Evolutionary conservation across 2,888 invertebrate genomes (phyloP), one percentile per base, ranked within the genome.

Genomic region (Himalopsyche kuldschensis): DNA sequence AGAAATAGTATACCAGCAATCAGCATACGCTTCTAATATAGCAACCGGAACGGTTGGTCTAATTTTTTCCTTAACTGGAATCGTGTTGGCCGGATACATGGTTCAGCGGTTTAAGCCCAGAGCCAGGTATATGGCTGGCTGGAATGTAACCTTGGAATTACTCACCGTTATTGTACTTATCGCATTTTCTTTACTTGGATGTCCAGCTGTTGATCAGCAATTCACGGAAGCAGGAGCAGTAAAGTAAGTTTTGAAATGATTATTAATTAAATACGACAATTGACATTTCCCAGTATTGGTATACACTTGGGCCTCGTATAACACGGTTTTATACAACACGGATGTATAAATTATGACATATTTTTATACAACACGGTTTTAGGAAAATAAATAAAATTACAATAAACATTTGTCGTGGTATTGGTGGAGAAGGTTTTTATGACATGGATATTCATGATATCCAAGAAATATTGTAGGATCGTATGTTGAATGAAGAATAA

Each of bases 1-100:
- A 85, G 96, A 97, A 89, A 95, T 95, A 0, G 95, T 96, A 89
- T 97, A 95, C 89, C 92, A 94, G 82, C 94, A 95, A 87, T 94
- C 95, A 5, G 95, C 96, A 0, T 94, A 95, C 0, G 93, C 93
- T 10, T 95, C 96, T 0, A 96, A 95, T 87, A 90, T 96, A 85
- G 94, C 95, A 75, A 95, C 96, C 78, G 96, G 95, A 82, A 94
- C 93, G 0, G 94, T 94, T 0, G 94, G 95, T 0, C 89, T 95
- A n/a, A 92, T 94, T 6, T 95, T 94, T 88, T 94, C 94, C 8
- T 94, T 95, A 0, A 90, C 94, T 47, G 95, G 95, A 0, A 93
- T 95, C 32, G 89, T 95, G 17, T 87, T 94, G 0, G 94, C 94
- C 1, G 95, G 95, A 0, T 89, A 94, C 47, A 88, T 95, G 0